A percentile compares a stretch with the other conserved stretches of the same genome.
These are phyloP conservation scores for Melipona beecheii DNA, from an alignment of 2,888 invertebrate species.

Conservation along the genomic window DNA sequence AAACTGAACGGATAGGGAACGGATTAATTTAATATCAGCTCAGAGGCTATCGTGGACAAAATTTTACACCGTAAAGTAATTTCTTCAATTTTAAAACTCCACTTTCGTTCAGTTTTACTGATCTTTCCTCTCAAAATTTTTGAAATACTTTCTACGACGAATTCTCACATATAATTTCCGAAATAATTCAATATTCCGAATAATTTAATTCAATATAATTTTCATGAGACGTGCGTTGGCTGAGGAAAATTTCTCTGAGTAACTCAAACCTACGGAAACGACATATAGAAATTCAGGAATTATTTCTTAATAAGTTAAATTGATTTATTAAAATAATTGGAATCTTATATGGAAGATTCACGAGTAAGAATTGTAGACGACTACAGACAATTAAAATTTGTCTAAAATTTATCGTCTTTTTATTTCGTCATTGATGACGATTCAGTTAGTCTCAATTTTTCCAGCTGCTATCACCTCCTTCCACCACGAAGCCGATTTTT, in stretches of 20 bases:
- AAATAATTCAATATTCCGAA: too few relatives aligned
- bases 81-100: too few relatives aligned
- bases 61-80: not conserved
- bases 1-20: not conserved
- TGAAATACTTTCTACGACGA: too few relatives aligned
- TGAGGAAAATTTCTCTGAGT: not conserved
- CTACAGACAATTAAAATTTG: not conserved
- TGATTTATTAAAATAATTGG: not conserved
- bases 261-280: not conserved
- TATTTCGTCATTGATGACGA: not conserved
- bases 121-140: too few relatives aligned
- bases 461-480: constrained; percentile 83
- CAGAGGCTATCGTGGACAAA: not conserved
- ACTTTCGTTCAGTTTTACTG: too few relatives aligned
- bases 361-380: not conserved
- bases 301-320: not conserved
- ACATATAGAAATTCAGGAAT: not conserved
- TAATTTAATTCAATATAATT: not conserved
- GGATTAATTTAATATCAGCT: not conserved
- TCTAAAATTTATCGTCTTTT: not conserved
- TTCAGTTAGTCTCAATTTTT: not conserved
- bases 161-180: too few relatives aligned
- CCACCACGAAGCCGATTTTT: constrained; percentile 87
- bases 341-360: not conserved
- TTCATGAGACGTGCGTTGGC: too few relatives aligned